Percentiles rank a stretch among this genome's conserved stretches.
Conservation (phyloP, 2,797 vertebrate species). For the Tenualosa thibaudeaui region DNA sequence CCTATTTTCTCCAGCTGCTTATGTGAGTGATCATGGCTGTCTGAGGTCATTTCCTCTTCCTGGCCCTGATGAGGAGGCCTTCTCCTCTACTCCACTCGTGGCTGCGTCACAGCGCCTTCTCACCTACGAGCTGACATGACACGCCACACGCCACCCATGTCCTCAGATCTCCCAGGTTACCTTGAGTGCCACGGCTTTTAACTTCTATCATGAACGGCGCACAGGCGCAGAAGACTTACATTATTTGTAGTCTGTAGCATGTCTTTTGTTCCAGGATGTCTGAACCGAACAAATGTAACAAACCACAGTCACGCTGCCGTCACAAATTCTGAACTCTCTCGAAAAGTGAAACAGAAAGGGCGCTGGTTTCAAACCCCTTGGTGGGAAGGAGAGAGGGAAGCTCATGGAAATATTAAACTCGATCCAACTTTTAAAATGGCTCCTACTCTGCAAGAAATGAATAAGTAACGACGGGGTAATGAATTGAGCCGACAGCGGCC, state of each 20-base stretch:
- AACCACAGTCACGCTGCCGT: neutral
- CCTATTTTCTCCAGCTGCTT: slow-evolving; percentile 33
- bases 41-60: slow-evolving; percentile 36
- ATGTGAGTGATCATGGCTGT: slow-evolving; percentile 39
- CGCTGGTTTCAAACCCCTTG: neutral
- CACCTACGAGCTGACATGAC: slow-evolving; percentile 24
- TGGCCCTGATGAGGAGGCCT: slow-evolving; percentile 35
- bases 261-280: neutral
- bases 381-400: neutral
- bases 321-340: neutral
- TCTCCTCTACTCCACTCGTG: slow-evolving; percentile 28
- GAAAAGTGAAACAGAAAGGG: neutral
- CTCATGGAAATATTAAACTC: neutral
- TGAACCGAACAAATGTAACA: neutral
- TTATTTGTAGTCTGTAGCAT: neutral
- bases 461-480: slow-evolving; percentile 15
- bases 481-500: neutral
- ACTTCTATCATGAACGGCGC: neutral
- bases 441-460: neutral
- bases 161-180: slow-evolving; percentile 9
- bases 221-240: neutral
- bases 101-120: slow-evolving; percentile 36
- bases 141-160: slow-evolving; percentile 1
- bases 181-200: neutral
- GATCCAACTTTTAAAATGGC: slow-evolving; percentile 19